Evolutionary conservation across 2,797 vertebrate genomes (phyloP), one percentile per base, ranked within the genome.

Genomic region (Lagorchestes hirsutus): DNA sequence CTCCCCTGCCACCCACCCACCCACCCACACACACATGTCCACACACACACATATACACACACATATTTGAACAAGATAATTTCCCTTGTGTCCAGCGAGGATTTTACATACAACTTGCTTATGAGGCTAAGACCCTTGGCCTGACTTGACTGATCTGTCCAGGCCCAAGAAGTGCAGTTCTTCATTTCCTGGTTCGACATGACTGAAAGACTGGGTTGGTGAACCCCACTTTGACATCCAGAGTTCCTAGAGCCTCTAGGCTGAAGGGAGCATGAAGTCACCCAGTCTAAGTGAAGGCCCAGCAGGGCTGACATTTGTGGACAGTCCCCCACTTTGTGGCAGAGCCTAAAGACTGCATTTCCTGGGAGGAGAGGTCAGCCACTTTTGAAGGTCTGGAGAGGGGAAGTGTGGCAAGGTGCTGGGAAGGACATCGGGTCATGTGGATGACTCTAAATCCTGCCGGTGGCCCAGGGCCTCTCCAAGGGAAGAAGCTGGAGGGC

Each of bases 161-260:
- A 95, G 90, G 59, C 91, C 92, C 95, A 95, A 92, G 96, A 96
- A 95, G 95, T 95, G 54, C 91, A 50, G 3, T 11, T 95, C 92
- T 92, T 92, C 24, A n/a, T 50, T 87, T 87, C 74, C 74, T 50
- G 74, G 24, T 27, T 46, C 40, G 0, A 10, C 24, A 27, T 27
- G 40, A 22, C 40, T 27, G 10, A 50, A 46, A 28, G 8, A 11
- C 40, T 11, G 40, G 9, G 1, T 87, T 87, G 11, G 40, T 50
- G n/a, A 34, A 10, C 6, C n/a, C 24, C 2, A 4, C n/a, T 10
- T 16, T 34, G 34, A 74, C 4, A 40, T n/a, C 62, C 31, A 40
- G 3, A 18, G 22, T 46, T 24, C 18, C n/a, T 11, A 27, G 22
- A 87, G 40, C 40, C 46, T 10, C 9, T 87, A 40, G 50, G 74